Base-by-base conservation (phyloP, 2,797 vertebrate genomes). In the Micromesistius poutassou region DNA sequence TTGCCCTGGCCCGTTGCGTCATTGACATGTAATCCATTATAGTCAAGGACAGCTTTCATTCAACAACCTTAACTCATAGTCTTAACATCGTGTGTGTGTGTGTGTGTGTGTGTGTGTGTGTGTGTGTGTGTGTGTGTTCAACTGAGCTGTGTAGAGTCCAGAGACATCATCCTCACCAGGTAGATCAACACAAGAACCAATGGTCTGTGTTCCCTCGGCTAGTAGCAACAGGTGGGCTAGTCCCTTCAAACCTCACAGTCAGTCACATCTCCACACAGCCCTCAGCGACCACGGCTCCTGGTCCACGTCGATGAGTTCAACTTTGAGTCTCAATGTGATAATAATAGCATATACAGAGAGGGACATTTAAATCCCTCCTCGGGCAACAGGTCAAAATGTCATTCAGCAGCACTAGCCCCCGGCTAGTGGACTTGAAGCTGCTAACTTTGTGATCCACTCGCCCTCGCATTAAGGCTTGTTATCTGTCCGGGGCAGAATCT, bases 171-270 rank as follows among this genome's bases (percentile, higher is more conserved):
- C 1, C 2, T 62, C 8, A 25, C 7, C n/a, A 62, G 6, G 0
- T 8, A 62, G 22, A 25, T n/a, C 46, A 50, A 50, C 46, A 50
- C 16, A 50, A 50, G 10, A 42, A 22, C 46, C 22, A 13, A 13
- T 50, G 16, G 2, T 25, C 22, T 19, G 40, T 25, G 55, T 62
- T 12, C n/a, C 28, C 7, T n/a, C 5, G 28, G 62, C 62, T 28
- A 68, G 62, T 28, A 68, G 62, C 62, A 68, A 68, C 62, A 68
- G 62, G 62, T 68, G 62, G n/a, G 4, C 55, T 62, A n/a, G 55
- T 62, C 55, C 25, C 55, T 19, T 19, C 4, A 50, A n/a, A 25
- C 25, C 55, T 22, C 36, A 22, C 46, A 22, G 5, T 5, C 46
- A 22, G 5, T 5, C 6, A n/a, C 5, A 25, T n/a, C 22, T n/a